phyloP scores from a whole-genome alignment of 2,113 vertebrate genomes.

The Chlorocebus sabaeus region DNA sequence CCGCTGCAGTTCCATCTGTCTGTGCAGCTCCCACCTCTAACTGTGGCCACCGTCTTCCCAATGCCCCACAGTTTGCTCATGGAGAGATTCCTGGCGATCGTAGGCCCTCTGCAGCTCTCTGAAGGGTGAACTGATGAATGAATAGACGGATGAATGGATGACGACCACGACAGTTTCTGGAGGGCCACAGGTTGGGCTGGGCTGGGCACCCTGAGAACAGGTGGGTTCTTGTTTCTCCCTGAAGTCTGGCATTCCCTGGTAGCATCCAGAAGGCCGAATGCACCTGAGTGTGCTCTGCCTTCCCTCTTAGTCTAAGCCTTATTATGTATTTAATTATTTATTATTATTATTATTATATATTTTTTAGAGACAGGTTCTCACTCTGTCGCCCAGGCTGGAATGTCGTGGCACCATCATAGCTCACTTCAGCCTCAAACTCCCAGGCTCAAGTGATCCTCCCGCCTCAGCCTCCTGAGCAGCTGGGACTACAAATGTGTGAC shows the following conservation, averaged over 20 bases:
- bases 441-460: neutral
- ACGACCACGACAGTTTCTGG: neutral
- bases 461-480: neutral
- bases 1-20: neutral
- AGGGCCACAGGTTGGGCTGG: no score
- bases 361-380: neutral
- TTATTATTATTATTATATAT: neutral
- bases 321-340: no score
- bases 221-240: accelerated
- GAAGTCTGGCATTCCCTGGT: neutral
- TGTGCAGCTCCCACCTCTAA: neutral
- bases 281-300: neutral
- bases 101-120: neutral
- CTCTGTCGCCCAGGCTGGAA: neutral
- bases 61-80: accelerated
- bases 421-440: neutral
- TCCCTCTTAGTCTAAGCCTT: neutral
- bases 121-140: neutral
- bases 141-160: neutral
- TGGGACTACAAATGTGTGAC: neutral
- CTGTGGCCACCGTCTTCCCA: neutral
- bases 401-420: neutral
- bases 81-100: neutral
- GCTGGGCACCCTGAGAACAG: neutral
- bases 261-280: no score